These are phyloP conservation scores for Callitettix versicolor DNA, from an alignment of 1,140 invertebrate genomes.

Conservation along the genomic window DNA sequence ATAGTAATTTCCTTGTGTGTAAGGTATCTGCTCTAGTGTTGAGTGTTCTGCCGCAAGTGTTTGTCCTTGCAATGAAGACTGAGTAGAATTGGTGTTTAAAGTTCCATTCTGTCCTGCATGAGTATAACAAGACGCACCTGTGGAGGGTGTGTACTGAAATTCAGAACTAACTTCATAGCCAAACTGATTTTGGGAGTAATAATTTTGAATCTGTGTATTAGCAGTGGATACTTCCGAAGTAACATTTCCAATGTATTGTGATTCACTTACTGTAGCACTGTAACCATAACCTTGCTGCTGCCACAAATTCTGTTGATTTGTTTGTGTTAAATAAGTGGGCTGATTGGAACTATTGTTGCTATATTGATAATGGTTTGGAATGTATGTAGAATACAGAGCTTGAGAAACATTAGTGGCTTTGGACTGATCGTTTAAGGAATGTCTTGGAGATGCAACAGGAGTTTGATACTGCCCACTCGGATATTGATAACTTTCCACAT, in stretches of 20 bases:
- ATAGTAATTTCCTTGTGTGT: slow-evolving; percentile 22
- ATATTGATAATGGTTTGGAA: too few relatives aligned
- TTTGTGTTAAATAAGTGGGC: neutral
- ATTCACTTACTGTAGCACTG: neutral
- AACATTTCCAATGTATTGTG: too few relatives aligned
- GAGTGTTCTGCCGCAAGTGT: slow-evolving; percentile 15
- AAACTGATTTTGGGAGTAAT: slow-evolving; percentile 8
- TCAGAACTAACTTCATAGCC: slow-evolving; percentile 16
- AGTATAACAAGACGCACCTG: slow-evolving; percentile 23
- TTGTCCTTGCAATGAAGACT: slow-evolving; percentile 14
- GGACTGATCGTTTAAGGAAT: too few relatives aligned
- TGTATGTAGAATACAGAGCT: too few relatives aligned
- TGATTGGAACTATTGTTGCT: neutral
- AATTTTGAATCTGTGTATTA: neutral
- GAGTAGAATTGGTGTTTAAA: slow-evolving; percentile 21
- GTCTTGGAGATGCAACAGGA: too few relatives aligned
- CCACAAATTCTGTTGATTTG: neutral
- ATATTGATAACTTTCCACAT: too few relatives aligned
- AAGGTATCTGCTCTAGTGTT: slow-evolving; percentile 1
- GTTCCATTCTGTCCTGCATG: slow-evolving; percentile 18
- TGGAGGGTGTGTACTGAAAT: slow-evolving; percentile 22
- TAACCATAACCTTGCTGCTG: neutral
- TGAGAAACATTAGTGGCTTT: too few relatives aligned
- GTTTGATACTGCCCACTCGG: too few relatives aligned
- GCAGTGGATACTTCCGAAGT: too few relatives aligned